phyloP scores from a whole-genome alignment of 2,888 invertebrate species.

The Erebia aethiops region DNA sequence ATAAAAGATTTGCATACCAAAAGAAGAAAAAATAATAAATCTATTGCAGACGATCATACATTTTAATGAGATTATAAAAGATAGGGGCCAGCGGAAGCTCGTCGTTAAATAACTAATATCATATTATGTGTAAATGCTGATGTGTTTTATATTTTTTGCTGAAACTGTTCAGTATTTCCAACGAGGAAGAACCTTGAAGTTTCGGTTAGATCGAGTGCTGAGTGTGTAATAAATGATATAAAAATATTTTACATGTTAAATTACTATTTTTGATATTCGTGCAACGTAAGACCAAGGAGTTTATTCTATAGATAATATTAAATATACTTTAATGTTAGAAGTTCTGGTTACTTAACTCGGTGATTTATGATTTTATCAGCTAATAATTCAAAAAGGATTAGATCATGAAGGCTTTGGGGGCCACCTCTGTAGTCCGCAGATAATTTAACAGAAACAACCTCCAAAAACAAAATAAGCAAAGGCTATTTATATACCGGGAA shows the following conservation, averaged over 20 bases:
- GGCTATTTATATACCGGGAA: background rate
- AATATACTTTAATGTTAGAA: too few species aligned
- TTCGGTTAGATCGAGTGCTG: conserved; percentile 3
- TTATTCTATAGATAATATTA: background rate
- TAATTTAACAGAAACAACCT: too few species aligned
- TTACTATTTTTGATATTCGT: background rate
- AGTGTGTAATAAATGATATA: conserved; percentile 4
- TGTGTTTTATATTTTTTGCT: conserved; percentile 30
- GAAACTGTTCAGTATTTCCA: conserved; percentile 22
- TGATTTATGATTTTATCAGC: background rate
- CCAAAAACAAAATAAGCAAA: background rate
- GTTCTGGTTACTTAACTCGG: background rate
- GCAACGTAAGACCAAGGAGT: background rate
- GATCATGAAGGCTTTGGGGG: background rate
- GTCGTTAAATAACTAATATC: background rate
- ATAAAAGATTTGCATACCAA: background rate
- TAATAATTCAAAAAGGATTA: background rate
- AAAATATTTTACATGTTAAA: background rate
- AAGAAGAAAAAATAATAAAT: background rate
- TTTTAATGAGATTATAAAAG: conserved; percentile 2
- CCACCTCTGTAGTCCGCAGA: too few species aligned
- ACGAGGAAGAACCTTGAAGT: conserved; percentile 37
- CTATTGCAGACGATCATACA: background rate
- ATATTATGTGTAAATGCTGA: conserved; percentile 12
- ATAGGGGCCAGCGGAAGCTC: background rate